Conservation (phyloP, 35 echinoderm and acorn worm species). For the Holothuria glaberrima region DNA sequence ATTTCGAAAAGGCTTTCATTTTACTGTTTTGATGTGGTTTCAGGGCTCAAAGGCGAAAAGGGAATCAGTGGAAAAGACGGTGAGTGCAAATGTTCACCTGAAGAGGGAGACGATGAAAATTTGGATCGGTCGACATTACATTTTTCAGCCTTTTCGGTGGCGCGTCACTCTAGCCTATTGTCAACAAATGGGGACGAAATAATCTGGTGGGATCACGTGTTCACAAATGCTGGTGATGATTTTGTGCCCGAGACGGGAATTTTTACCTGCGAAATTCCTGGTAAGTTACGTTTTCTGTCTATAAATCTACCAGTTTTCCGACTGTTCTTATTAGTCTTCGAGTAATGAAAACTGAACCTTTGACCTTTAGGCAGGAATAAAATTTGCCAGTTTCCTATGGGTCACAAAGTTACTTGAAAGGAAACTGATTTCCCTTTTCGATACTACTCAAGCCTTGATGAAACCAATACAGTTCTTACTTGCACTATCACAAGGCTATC, state of each 20-base stretch:
- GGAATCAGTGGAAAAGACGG: slow-evolving; percentile 19
- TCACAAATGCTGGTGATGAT: slow-evolving; percentile 67
- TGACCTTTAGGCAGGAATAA: too few species aligned
- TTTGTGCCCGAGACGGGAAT: slow-evolving; percentile 76
- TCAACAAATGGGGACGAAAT: slow-evolving; percentile 71
- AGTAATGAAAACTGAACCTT: too few species aligned
- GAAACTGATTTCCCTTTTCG: too few species aligned
- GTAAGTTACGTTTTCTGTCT: slow-evolving; percentile 25
- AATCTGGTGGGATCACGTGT: slow-evolving; percentile 77
- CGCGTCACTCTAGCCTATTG: slow-evolving; percentile 62
- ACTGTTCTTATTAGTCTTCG: too few species aligned
- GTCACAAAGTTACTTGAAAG: too few species aligned
- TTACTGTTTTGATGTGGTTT: neutral
- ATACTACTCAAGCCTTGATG: too few species aligned
- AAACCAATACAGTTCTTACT: too few species aligned
- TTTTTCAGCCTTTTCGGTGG: slow-evolving; percentile 77
- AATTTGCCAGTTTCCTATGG: too few species aligned
- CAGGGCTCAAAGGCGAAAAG: slow-evolving; percentile 23
- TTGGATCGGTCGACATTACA: neutral
- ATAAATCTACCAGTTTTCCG: too few species aligned
- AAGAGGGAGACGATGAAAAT: neutral
- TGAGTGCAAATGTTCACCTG: slow-evolving; percentile 32
- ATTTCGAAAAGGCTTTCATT: too few species aligned
- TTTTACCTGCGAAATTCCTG: slow-evolving; percentile 76
- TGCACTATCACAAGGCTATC: too few species aligned